Evolutionary conservation across 2,797 vertebrate species (phyloP).

Genomic region (Cryptoblepharus egeriae): DNA sequence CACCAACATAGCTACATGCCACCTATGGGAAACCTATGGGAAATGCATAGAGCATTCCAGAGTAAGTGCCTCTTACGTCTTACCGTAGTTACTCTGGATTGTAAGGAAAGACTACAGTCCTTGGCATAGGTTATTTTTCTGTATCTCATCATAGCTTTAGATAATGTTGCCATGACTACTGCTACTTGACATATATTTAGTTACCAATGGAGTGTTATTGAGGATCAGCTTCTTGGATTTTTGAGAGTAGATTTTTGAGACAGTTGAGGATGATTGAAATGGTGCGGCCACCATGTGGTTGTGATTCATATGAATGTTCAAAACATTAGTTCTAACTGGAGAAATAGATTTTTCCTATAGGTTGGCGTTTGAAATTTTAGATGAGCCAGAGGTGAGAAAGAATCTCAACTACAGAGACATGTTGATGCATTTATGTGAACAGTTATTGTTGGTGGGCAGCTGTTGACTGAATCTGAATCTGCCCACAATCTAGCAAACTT

Average conservation of each 20-base stretch:
- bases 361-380: neutral
- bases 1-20: too few species aligned
- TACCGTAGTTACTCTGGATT: too few species aligned
- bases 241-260: neutral
- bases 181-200: constrained; percentile 2
- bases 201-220: neutral
- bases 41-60: too few species aligned
- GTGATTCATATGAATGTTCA: neutral
- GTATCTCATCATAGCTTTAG: neutral
- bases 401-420: neutral
- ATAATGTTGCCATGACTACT: neutral
- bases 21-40: too few species aligned
- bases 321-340: neutral
- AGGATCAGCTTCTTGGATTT: neutral
- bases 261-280: neutral
- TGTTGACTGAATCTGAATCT: neutral
- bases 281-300: neutral
- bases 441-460: neutral
- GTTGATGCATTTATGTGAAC: neutral
- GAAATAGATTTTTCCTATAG: neutral
- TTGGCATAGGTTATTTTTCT: neutral
- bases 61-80: too few species aligned
- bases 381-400: neutral
- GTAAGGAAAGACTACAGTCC: too few species aligned
- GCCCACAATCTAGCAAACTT: neutral